phyloP scores from a whole-genome alignment of 2,113 vertebrate species.

The Paradisaea rubra region DNA sequence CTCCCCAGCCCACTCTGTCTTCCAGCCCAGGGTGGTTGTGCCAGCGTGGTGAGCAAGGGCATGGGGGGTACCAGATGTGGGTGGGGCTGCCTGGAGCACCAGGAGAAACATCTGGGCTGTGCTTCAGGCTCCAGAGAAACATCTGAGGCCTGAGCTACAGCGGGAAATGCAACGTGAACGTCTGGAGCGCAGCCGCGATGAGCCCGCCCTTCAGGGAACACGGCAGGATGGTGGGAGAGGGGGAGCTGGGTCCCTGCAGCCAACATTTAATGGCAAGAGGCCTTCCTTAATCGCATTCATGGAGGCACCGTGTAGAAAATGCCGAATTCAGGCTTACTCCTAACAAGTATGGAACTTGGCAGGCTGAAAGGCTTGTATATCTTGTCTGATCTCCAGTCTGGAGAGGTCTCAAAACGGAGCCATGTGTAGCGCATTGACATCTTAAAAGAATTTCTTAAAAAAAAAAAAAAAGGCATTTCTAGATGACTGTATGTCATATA shows the following conservation, averaged over 20 bases:
- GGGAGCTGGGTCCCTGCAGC: background rate
- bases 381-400: conserved; percentile 44
- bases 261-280: background rate
- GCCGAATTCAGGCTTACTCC: background rate
- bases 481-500: background rate
- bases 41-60: background rate
- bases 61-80: too few species aligned
- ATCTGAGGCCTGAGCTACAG: background rate
- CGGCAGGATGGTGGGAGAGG: background rate
- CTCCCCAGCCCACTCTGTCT: background rate
- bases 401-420: conserved; percentile 10
- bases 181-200: background rate
- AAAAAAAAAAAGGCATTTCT: background rate
- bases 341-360: conserved; percentile 22
- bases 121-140: background rate
- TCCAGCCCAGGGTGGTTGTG: background rate
- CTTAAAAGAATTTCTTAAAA: background rate
- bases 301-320: background rate
- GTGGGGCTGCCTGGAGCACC: background rate
- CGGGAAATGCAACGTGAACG: rapidly evolving
- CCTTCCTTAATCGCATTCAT: background rate
- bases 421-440: background rate
- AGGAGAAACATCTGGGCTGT: background rate
- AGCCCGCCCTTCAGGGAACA: background rate
- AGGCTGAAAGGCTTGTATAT: conserved; percentile 27